Base-by-base conservation (phyloP, 2,113 vertebrate genomes). In the Blennius ocellaris region DNA sequence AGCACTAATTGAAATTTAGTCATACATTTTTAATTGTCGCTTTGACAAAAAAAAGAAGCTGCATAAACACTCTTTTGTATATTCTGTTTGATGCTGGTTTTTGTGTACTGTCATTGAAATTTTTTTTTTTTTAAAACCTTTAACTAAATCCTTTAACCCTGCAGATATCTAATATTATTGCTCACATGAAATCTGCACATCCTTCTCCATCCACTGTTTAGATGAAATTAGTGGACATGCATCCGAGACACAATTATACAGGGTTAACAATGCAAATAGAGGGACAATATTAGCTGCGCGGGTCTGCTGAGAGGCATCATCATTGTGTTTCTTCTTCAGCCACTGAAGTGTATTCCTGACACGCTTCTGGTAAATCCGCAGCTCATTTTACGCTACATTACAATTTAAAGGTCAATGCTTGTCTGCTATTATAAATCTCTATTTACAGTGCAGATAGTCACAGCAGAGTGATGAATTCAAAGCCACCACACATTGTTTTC, bases 331-430 rank as follows among this genome's bases (percentile, higher is more conserved):
- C 61, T 62, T 76, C 73, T 69, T 9, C 41, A 66, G 11, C 45
- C 57, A 64, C 60, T 65, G 50, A 65, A 73, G 59, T 53, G 9
- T 76, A 75, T 66, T 81, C 74, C 43, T 9, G 50, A 47, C 79
- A 78, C 8, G 3, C 78, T 53, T 69, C 63, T 65, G 73, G 51
- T 84, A 79, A 90, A 86, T 73, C 72, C 9, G 55, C 64, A 76
- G 61, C 73, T 87, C 81, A 80, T 89, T 88, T 89, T 75, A 79
- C 8, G 71, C 80, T 58, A 75, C 66, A 78, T 85, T 86, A 84
- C 53, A 47, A 71, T 60, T 68, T 76, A 85, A 90, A 90, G 87
- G 87, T 90, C 88, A 81, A 54, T 80, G 54, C 70, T 37, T 14
- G 43, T 72, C 40, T 66, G 52, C 51, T 40, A 48, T 55, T 53